These are phyloP conservation scores for Paramuricea clavata DNA, from an alignment of 92 coral and sea anemone species.

Conservation along the genomic window DNA sequence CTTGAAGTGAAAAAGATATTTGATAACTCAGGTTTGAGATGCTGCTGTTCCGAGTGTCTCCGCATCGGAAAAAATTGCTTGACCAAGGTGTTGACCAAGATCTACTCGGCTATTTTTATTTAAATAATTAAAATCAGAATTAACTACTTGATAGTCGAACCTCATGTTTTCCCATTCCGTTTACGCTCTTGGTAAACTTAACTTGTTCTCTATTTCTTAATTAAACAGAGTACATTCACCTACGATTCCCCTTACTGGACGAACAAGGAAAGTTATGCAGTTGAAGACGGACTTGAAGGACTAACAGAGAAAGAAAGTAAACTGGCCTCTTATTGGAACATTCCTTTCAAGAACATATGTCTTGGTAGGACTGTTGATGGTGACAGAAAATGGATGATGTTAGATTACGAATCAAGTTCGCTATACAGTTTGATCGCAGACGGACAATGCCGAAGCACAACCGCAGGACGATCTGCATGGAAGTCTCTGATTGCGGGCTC, in stretches of 20 bases:
- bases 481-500: constrained; percentile 25
- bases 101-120: too few species aligned
- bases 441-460: constrained; percentile 14
- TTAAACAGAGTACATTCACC: too few species aligned
- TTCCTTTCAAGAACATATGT: neutral
- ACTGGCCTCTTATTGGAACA: neutral
- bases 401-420: neutral
- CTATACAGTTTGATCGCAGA: neutral
- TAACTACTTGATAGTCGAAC: too few species aligned
- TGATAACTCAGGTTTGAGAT: too few species aligned
- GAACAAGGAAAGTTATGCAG: neutral
- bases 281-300: constrained; percentile 5
- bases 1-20: too few species aligned
- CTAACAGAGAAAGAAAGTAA: neutral
- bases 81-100: too few species aligned
- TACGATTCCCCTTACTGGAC: neutral
- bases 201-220: too few species aligned
- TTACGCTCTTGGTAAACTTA: too few species aligned
- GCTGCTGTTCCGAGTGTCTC: too few species aligned
- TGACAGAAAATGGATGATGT: neutral
- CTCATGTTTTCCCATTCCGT: too few species aligned
- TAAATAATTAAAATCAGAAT: too few species aligned
- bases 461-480: constrained; percentile 42
- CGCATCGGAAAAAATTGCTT: too few species aligned
- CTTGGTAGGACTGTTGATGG: neutral